phyloP scores from a whole-genome alignment of 1,140 invertebrate species.

The Diorhabda sublineata region DNA sequence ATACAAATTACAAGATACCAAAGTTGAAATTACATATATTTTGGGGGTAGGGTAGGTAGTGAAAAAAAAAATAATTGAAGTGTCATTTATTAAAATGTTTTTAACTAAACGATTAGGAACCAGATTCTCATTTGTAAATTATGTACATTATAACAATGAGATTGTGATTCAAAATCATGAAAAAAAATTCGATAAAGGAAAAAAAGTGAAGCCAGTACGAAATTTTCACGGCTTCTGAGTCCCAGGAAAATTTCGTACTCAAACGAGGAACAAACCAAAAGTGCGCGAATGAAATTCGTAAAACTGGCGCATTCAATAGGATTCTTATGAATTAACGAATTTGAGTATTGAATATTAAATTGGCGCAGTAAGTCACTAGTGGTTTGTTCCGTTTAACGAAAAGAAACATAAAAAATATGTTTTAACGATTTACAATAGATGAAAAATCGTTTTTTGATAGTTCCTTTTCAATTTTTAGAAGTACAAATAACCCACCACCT shows the following conservation, averaged over 20 bases:
- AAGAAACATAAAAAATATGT: slow-evolving; percentile 8
- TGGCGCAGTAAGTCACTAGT: neutral
- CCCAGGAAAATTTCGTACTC: slow-evolving; percentile 24
- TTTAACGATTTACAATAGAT: neutral
- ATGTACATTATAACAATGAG: slow-evolving; percentile 40
- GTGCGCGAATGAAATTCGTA: neutral
- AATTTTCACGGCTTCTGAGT: slow-evolving; percentile 11
- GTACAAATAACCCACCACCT: too few species aligned
- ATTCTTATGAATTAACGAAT: too few species aligned
- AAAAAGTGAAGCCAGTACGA: neutral
- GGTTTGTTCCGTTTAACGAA: slow-evolving; percentile 5
- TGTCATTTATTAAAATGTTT: too few species aligned
- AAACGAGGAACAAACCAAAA: neutral
- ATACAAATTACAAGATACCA: too few species aligned
- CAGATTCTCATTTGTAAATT: slow-evolving; percentile 38
- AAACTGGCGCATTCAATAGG: neutral
- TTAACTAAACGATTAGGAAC: slow-evolving; percentile 31
- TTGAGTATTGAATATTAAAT: too few species aligned
- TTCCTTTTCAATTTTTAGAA: neutral
- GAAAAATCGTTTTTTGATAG: neutral
- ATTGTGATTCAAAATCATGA: slow-evolving; percentile 41
- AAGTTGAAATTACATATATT: too few species aligned
- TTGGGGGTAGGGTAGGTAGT: too few species aligned
- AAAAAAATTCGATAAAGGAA: neutral
- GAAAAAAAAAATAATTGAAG: too few species aligned